Evolutionary conservation across 2,113 vertebrate genomes (phyloP).

Genomic region (Cochlearius cochlearius): DNA sequence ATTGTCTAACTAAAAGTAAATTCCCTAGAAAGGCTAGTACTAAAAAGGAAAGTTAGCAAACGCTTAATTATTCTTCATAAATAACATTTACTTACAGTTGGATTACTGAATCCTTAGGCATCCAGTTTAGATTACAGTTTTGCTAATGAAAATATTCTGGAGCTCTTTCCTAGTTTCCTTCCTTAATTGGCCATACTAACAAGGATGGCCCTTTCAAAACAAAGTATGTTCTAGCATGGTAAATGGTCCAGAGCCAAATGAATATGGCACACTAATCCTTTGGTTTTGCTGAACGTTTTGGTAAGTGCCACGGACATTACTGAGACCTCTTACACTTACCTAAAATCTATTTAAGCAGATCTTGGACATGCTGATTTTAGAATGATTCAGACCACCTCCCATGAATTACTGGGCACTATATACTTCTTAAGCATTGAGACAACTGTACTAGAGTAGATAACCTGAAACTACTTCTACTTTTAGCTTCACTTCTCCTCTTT

Average conservation of each 20-base stretch:
- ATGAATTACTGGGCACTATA: not conserved
- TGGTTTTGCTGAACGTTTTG: not conserved
- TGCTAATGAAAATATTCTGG: not conserved
- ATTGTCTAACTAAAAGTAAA: not conserved
- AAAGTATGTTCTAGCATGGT: not conserved
- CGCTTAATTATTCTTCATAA: not conserved
- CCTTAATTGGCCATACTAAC: not conserved
- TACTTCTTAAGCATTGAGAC: not conserved
- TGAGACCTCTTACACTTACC: not conserved
- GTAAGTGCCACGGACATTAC: not conserved
- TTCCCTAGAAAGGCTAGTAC: not conserved
- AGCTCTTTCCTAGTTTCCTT: not conserved
- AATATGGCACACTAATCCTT: not conserved
- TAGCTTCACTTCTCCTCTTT: not conserved
- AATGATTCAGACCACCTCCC: not conserved
- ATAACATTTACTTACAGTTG: not conserved
- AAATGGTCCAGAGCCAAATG: not conserved
- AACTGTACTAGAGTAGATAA: not conserved
- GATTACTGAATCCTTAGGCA: not conserved
- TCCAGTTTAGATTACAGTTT: not conserved
- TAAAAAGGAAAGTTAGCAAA: not conserved
- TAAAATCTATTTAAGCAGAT: not conserved
- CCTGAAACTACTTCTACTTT: not conserved
- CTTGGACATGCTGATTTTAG: not conserved
- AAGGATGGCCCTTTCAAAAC: not conserved